These are phyloP conservation scores for Acanthococcus lagerstroemiae DNA, from an alignment of 2,888 invertebrate species.

Conservation along the genomic window DNA sequence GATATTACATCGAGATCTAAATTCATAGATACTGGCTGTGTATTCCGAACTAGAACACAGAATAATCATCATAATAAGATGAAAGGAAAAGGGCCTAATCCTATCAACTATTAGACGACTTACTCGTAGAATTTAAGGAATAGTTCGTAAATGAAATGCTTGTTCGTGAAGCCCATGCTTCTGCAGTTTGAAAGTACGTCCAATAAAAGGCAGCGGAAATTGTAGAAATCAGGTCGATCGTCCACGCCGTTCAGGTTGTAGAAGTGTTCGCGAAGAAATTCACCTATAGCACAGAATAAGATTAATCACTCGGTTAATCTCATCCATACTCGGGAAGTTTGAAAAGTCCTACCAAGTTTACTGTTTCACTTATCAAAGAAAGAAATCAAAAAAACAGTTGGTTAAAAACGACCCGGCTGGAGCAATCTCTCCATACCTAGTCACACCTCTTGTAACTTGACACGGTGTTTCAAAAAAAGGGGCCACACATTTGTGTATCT, in stretches of 20 bases:
- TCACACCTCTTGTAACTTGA: too few relatives aligned
- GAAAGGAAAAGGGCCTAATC: neutral
- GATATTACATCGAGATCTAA: constrained; percentile 49
- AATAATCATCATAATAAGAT: neutral
- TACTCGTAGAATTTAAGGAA: constrained; percentile 65
- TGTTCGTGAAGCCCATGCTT: constrained; percentile 17
- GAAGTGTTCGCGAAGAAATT: constrained; percentile 39
- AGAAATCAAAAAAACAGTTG: too few relatives aligned
- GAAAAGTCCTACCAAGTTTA: too few relatives aligned
- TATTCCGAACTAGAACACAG: constrained; percentile 47
- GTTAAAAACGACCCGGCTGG: too few relatives aligned
- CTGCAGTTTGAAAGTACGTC: constrained; percentile 41
- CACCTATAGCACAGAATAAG: constrained; percentile 34
- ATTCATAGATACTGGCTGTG: constrained; percentile 49
- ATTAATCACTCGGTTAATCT: too few relatives aligned
- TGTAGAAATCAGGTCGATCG: constrained; percentile 58
- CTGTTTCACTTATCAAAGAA: too few relatives aligned
- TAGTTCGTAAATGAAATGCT: constrained; percentile 39
- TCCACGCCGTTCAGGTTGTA: constrained; percentile 41
- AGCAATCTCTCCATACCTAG: too few relatives aligned
- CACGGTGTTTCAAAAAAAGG: too few relatives aligned
- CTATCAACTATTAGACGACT: too few relatives aligned
- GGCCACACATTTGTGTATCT: too few relatives aligned
- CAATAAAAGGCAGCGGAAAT: constrained; percentile 72
- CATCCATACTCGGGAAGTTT: too few relatives aligned